These are phyloP conservation scores for Copidosoma floridanum DNA, from an alignment of 1,140 invertebrate genomes.

Conservation along the genomic window DNA sequence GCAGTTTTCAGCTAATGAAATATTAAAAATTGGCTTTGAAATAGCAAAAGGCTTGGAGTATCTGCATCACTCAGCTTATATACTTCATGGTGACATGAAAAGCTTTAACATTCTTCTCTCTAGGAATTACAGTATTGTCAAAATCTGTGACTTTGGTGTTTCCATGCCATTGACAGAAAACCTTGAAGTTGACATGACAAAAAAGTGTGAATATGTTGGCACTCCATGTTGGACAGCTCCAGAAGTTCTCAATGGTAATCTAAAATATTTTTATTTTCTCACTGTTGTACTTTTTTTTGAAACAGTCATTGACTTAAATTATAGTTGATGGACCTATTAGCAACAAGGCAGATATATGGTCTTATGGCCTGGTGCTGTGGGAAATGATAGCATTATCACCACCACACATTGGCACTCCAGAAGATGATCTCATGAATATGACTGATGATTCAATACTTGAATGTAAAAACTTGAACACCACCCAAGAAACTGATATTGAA, in stretches of 20 bases:
- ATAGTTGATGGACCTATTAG: constrained; percentile 57
- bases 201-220: constrained; percentile 61
- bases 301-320: too few relatives aligned
- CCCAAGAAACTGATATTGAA: constrained; percentile 36
- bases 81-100: constrained; percentile 84
- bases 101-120: constrained; percentile 79
- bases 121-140: constrained; percentile 71
- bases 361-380: constrained; percentile 75
- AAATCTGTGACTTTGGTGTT: constrained; percentile 85
- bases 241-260: constrained; percentile 62
- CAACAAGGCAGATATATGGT: constrained; percentile 76
- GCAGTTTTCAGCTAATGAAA: constrained; percentile 61
- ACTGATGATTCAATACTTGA: constrained; percentile 34
- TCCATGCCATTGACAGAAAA: constrained; percentile 68
- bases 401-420: constrained; percentile 59
- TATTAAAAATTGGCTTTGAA: constrained; percentile 66
- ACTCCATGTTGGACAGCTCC: constrained; percentile 77
- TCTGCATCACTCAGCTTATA: constrained; percentile 68
- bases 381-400: constrained; percentile 75
- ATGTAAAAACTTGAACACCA: constrained; percentile 8
- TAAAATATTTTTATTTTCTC: constrained; percentile 10
- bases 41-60: constrained; percentile 74
- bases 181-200: constrained; percentile 61
- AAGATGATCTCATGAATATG: constrained; percentile 42
- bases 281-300: neutral